Conservation (phyloP, 2,113 vertebrate species). For the Cyanoderma ruficeps region DNA sequence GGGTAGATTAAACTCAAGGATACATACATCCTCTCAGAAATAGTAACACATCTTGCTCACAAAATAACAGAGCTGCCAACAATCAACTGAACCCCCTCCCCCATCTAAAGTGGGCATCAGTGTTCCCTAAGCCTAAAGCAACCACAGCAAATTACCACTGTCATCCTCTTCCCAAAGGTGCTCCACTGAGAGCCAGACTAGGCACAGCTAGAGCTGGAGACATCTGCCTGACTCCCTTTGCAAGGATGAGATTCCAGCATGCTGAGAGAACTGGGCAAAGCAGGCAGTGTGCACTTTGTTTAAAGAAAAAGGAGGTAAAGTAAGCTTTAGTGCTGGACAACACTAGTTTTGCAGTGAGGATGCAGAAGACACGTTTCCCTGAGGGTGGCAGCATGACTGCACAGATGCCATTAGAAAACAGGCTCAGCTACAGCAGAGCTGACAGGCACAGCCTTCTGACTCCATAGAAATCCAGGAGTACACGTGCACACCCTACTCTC, state of each 20-base stretch:
- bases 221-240: rapidly evolving
- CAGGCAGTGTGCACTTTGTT: not conserved
- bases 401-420: not conserved
- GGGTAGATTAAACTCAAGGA: not conserved
- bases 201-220: not conserved
- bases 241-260: not conserved
- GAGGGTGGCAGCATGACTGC: not conserved
- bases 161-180: not conserved
- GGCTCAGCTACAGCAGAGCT: not conserved
- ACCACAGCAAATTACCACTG: not conserved
- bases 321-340: not conserved
- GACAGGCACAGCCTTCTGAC: not conserved
- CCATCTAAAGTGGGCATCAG: not conserved
- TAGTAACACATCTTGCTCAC: not conserved
- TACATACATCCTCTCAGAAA: not conserved
- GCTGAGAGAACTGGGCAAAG: not conserved
- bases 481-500: rapidly evolving
- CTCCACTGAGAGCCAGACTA: not conserved
- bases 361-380: not conserved
- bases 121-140: not conserved
- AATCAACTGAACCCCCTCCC: not conserved
- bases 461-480: not conserved
- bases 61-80: not conserved
- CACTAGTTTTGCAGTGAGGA: not conserved
- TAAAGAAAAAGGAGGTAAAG: not conserved